Evolutionary conservation across 2,113 vertebrate genomes (phyloP).

Genomic region (Macaca fascicularis): DNA sequence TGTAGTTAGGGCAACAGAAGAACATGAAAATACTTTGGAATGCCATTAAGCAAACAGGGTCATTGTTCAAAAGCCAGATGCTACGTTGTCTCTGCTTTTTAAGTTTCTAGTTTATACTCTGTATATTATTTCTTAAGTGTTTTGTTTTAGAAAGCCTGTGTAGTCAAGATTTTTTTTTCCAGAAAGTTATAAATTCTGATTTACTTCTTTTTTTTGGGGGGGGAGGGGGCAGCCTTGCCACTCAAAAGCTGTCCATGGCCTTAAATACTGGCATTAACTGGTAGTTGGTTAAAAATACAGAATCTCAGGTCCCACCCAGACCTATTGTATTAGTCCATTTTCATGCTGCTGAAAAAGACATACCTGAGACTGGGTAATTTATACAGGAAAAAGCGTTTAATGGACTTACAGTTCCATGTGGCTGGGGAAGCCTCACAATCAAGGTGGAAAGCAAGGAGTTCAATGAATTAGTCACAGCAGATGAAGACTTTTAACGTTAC

Average conservation of each 20-base stretch:
- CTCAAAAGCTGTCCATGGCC: not conserved
- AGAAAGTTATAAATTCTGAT: not conserved
- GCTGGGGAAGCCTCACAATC: too few species aligned
- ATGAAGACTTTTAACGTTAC: not conserved
- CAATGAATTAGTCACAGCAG: not conserved
- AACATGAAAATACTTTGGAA: not conserved
- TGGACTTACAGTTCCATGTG: too few species aligned
- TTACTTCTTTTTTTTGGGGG: not conserved
- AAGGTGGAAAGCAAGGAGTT: not conserved
- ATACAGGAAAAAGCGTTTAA: too few species aligned
- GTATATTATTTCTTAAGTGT: not conserved
- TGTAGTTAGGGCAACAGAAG: not conserved
- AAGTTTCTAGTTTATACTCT: not conserved
- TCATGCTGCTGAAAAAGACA: too few species aligned
- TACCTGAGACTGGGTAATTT: not conserved
- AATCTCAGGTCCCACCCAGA: not conserved
- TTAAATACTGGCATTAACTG: not conserved
- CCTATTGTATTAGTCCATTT: not conserved
- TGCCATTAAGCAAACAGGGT: not conserved
- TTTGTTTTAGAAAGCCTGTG: not conserved
- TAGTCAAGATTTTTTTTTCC: not conserved
- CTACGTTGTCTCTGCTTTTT: not conserved
- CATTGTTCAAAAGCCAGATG: not conserved
- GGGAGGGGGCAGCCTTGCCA: too few species aligned
- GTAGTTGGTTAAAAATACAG: not conserved